phyloP scores from a whole-genome alignment of 2,797 vertebrate genomes.

The Ispidina picta region DNA sequence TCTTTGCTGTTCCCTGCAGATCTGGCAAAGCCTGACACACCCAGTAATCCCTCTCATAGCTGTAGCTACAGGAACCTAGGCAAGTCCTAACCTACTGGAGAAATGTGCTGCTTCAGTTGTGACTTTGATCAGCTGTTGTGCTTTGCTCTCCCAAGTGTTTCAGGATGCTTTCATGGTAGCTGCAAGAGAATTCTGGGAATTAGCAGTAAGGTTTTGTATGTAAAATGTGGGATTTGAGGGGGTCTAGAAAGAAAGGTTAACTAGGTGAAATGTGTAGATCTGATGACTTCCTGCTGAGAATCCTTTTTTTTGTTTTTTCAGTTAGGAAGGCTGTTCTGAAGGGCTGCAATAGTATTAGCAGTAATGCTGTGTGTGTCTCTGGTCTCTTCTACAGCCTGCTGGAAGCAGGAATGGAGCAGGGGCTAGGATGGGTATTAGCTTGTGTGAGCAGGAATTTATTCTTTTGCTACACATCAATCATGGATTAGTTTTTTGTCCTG shows the following conservation, averaged over 20 bases:
- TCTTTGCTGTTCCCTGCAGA: neutral
- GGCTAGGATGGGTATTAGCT: neutral
- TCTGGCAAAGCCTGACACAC: neutral
- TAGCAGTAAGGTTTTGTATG: neutral
- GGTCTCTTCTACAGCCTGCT: neutral
- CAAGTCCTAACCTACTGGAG: neutral
- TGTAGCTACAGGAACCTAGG: neutral
- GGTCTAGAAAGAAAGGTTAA: neutral
- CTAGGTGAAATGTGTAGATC: neutral
- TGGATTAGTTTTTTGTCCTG: neutral
- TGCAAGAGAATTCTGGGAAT: neutral
- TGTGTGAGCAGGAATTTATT: neutral
- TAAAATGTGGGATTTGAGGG: neutral
- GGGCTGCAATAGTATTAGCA: neutral
- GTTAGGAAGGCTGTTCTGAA: neutral
- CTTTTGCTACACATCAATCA: neutral
- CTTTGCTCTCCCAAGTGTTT: neutral
- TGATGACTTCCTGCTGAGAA: neutral
- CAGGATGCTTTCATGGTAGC: neutral
- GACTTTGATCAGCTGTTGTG: neutral
- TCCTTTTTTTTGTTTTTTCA: rapidly evolving
- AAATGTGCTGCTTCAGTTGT: constrained; percentile 7
- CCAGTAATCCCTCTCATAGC: neutral
- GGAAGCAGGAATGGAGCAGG: neutral
- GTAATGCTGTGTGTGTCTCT: neutral